A percentile compares a stretch with the other conserved stretches of the same genome.
Conservation (phyloP, 2,888 invertebrate species). For the Eurytoma californica region DNA sequence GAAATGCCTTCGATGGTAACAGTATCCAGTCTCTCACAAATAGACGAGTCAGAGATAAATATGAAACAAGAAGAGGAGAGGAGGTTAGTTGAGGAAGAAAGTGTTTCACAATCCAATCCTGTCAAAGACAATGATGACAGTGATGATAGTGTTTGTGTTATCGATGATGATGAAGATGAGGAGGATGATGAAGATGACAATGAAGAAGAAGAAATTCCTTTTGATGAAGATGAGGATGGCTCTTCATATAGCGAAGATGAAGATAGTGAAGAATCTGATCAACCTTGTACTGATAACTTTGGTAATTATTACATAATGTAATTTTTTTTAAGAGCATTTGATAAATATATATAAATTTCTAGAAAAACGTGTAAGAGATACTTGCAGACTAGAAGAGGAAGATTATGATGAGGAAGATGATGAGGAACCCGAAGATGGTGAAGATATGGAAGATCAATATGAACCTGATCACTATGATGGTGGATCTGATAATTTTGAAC, state of each 20-base stretch:
- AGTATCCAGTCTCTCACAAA: slow-evolving; percentile 62
- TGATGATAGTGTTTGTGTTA: slow-evolving; percentile 64
- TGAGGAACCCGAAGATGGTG: slow-evolving; percentile 33
- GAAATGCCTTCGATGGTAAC: slow-evolving; percentile 69
- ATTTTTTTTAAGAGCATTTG: background rate
- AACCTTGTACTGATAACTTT: slow-evolving; percentile 28
- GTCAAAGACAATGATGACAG: slow-evolving; percentile 63
- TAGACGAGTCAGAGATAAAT: slow-evolving; percentile 59
- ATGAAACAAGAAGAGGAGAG: slow-evolving; percentile 35
- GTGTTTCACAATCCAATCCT: slow-evolving; percentile 48
- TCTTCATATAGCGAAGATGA: slow-evolving; percentile 58
- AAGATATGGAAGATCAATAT: slow-evolving; percentile 60
- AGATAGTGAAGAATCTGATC: slow-evolving; percentile 49
- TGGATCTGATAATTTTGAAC: slow-evolving; percentile 66
- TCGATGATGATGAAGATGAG: slow-evolving; percentile 63
- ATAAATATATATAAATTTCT: background rate
- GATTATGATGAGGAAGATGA: slow-evolving; percentile 31
- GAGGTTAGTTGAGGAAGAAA: slow-evolving; percentile 22
- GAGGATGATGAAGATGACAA: slow-evolving; percentile 52
- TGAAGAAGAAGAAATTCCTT: slow-evolving; percentile 26
- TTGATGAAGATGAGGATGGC: slow-evolving; percentile 29
- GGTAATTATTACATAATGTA: slow-evolving; percentile 17
- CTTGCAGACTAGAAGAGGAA: slow-evolving; percentile 20
- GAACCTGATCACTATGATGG: slow-evolving; percentile 66
- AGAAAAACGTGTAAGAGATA: background rate